phyloP scores from a whole-genome alignment of 1,140 invertebrate species.

The Drosophila watanabei region DNA sequence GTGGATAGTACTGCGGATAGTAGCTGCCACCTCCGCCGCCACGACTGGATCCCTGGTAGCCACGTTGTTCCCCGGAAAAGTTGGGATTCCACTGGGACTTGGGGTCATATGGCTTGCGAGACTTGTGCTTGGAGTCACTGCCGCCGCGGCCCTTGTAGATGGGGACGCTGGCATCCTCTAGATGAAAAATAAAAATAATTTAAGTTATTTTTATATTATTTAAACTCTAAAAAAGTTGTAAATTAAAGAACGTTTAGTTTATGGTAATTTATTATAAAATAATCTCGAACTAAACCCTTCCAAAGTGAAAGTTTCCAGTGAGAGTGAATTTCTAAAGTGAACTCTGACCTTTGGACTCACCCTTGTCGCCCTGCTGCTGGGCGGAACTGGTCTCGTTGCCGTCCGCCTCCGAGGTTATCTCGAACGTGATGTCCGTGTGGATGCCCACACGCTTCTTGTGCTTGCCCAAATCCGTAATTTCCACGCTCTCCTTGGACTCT shows the following conservation, averaged over 20 bases:
- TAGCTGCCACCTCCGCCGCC: conserved; percentile 30
- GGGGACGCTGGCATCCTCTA: conserved; percentile 83
- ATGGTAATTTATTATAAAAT: no score
- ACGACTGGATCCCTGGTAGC: conserved; percentile 36
- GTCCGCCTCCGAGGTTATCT: conserved; percentile 80
- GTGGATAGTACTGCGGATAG: conserved; percentile 73
- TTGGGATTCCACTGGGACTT: conserved; percentile 81
- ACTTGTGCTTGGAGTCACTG: conserved; percentile 63
- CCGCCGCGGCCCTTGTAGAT: conserved; percentile 79
- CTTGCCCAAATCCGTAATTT: conserved; percentile 83
- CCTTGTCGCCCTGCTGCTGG: conserved; percentile 77
- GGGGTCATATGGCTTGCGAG: conserved; percentile 65
- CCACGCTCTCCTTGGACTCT: conserved; percentile 84
- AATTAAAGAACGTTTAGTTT: no score
- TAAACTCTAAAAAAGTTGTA: no score
- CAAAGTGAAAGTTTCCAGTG: background rate
- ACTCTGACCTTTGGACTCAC: conserved; percentile 32
- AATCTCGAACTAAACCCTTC: background rate
- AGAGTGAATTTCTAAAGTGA: conserved; percentile 20
- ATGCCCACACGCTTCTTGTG: conserved; percentile 85
- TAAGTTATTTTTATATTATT: background rate
- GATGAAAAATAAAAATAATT: background rate
- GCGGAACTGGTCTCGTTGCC: conserved; percentile 81
- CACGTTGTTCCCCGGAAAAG: conserved; percentile 65
- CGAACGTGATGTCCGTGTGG: conserved; percentile 85